Percentiles rank a stretch among this genome's conserved stretches.
phyloP scores from a whole-genome alignment of 1,140 invertebrate species.

The Vanessa atalanta region DNA sequence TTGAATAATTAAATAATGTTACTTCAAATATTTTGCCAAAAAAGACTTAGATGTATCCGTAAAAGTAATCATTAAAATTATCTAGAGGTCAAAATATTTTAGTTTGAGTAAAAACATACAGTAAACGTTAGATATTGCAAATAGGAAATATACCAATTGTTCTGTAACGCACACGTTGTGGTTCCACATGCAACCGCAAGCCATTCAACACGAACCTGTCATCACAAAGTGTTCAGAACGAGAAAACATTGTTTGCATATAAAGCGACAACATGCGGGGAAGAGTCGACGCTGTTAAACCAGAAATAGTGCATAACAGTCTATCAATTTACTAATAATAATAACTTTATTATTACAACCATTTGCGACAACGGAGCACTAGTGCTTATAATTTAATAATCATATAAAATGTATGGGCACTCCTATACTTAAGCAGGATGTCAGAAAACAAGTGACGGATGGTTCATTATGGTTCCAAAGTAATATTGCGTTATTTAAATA shows the following conservation, averaged over 20 bases:
- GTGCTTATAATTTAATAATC: constrained; percentile 49
- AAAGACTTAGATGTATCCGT: constrained; percentile 78
- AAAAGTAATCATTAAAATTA: constrained; percentile 78
- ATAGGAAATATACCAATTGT: constrained; percentile 55
- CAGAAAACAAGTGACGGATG: constrained; percentile 48
- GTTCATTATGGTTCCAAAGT: constrained; percentile 5
- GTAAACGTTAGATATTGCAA: constrained; percentile 62
- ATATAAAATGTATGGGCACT: constrained; percentile 67
- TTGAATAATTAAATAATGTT: constrained; percentile 81
- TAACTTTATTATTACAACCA: constrained; percentile 76
- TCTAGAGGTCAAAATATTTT: constrained; percentile 76
- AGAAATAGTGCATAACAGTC: constrained; percentile 76
- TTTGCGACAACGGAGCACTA: constrained; percentile 76
- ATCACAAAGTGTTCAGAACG: constrained; percentile 61
- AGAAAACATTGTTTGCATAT: constrained; percentile 41
- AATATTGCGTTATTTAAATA: constrained; percentile 32
- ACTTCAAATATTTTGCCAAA: constrained; percentile 79
- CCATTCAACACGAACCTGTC: constrained; percentile 51
- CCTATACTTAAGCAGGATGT: constrained; percentile 62
- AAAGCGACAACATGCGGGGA: constrained; percentile 47
- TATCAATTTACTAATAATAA: constrained; percentile 74
- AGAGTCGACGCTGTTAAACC: constrained; percentile 49
- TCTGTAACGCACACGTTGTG: constrained; percentile 48
- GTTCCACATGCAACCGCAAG: constrained; percentile 47
- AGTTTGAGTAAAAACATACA: constrained; percentile 70